These are phyloP conservation scores for Thunnus albacares DNA, from an alignment of 2,797 vertebrate species.

Conservation along the genomic window DNA sequence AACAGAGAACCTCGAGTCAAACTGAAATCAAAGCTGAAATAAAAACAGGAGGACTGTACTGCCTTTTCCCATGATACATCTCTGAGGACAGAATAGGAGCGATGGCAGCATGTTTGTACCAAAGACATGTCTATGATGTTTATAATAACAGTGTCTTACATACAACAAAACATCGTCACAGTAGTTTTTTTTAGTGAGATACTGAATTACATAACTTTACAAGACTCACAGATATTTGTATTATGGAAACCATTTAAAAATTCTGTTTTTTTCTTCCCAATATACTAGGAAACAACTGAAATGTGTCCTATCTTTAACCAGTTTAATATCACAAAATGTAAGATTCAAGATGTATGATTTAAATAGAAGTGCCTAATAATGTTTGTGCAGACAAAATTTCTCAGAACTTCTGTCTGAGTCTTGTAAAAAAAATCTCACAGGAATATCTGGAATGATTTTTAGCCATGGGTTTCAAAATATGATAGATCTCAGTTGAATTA, in stretches of 20 bases:
- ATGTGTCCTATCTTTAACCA: slow-evolving; percentile 13
- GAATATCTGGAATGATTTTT: slow-evolving; percentile 20
- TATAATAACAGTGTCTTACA: slow-evolving; percentile 25
- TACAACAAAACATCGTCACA: slow-evolving; percentile 16
- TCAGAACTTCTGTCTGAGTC: slow-evolving; percentile 13
- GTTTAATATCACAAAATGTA: slow-evolving; percentile 1
- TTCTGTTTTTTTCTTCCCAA: background rate
- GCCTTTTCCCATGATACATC: slow-evolving; percentile 15
- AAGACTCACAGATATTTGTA: slow-evolving; percentile 35
- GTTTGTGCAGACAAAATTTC: slow-evolving; percentile 8
- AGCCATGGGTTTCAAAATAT: background rate
- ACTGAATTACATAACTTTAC: slow-evolving; percentile 31
- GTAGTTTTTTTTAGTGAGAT: background rate
- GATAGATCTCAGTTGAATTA: background rate
- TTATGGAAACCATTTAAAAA: background rate
- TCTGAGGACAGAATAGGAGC: slow-evolving; percentile 20
- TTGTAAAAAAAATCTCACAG: slow-evolving; percentile 4
- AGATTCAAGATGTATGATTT: slow-evolving; percentile 4
- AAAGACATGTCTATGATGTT: slow-evolving; percentile 42
- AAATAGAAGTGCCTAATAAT: slow-evolving; percentile 15
- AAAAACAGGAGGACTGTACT: slow-evolving; percentile 29
- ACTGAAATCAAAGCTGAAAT: slow-evolving; percentile 46
- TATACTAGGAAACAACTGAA: slow-evolving; percentile 16
- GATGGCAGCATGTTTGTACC: slow-evolving; percentile 15
- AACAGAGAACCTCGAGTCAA: slow-evolving; percentile 25